Conservation (phyloP, 2,797 vertebrate genomes). For the Phalloptychus januarius region DNA sequence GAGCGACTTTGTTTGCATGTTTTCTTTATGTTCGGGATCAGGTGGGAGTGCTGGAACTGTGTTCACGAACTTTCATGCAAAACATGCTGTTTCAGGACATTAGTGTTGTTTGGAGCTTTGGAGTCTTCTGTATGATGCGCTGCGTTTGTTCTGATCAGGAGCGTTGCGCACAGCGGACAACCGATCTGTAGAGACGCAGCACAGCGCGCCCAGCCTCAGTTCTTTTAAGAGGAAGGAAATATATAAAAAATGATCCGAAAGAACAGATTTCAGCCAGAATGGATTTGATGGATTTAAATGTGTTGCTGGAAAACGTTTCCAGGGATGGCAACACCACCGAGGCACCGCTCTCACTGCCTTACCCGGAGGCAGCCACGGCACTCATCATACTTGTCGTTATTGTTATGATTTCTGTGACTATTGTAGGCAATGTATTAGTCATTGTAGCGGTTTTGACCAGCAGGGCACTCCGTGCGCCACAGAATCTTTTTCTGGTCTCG, state of each 20-base stretch:
- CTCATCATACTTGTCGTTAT: constrained; percentile 86
- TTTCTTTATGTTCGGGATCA: constrained; percentile 16
- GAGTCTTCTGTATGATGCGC: constrained; percentile 4
- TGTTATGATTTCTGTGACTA: constrained; percentile 82
- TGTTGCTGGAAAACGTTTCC: constrained; percentile 70
- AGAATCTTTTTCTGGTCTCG: constrained; percentile 92
- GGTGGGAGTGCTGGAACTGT: constrained; percentile 9
- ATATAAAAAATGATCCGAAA: constrained; percentile 64
- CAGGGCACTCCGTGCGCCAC: constrained; percentile 87
- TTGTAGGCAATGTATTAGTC: constrained; percentile 88
- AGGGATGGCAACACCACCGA: constrained; percentile 66
- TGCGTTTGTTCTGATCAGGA: constrained; percentile 11
- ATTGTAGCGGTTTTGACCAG: constrained; percentile 89
- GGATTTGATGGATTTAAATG: constrained; percentile 71
- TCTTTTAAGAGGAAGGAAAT: constrained; percentile 25
- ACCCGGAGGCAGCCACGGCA: constrained; percentile 70
- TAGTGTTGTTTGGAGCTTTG: constrained; percentile 1
- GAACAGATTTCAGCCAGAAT: constrained; percentile 64
- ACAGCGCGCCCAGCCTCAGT: constrained; percentile 8
- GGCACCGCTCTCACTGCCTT: constrained; percentile 60
- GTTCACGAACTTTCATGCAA: constrained; percentile 13
- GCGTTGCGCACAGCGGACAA: constrained; percentile 50
- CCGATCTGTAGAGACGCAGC: constrained; percentile 18
- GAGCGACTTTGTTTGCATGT: neutral
- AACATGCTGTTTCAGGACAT: constrained; percentile 6